Percentiles rank a stretch among this genome's conserved stretches.
Conservation (phyloP, 2,797 vertebrate species). For the Microhierax caerulescens region DNA sequence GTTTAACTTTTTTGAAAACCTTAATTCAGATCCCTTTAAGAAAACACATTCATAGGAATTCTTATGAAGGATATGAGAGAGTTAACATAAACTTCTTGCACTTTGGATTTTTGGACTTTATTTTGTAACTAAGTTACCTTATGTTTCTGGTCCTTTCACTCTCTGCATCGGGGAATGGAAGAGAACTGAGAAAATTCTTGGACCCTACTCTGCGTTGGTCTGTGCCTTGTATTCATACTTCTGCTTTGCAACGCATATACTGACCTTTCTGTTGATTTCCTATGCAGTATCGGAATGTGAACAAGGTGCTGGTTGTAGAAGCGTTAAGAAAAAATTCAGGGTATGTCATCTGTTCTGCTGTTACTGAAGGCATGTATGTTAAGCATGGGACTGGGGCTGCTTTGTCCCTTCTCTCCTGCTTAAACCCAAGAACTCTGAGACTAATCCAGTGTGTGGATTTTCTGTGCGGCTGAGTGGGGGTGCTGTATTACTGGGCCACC, state of each 20-base stretch:
- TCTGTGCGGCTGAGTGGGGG: neutral
- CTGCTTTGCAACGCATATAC: neutral
- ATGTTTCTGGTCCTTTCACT: neutral
- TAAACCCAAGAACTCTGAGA: neutral
- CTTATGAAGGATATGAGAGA: rapidly evolving
- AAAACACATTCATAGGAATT: neutral
- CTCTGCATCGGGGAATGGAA: neutral
- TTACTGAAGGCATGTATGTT: neutral
- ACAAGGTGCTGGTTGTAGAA: neutral
- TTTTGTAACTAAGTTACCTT: neutral
- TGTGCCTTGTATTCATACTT: neutral
- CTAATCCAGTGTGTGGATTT: neutral
- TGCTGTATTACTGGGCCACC: neutral
- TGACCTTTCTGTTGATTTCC: neutral
- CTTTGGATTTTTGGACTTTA: neutral
- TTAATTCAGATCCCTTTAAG: neutral
- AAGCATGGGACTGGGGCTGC: neutral
- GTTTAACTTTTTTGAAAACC: neutral
- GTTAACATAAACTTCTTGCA: neutral
- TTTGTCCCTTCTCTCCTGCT: neutral
- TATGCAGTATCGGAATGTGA: neutral
- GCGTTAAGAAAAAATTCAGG: neutral
- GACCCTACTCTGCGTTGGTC: rapidly evolving
- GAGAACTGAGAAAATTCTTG: neutral
- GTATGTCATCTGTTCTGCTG: neutral